phyloP scores from a whole-genome alignment of 2,113 vertebrate genomes.

The Chionis minor region DNA sequence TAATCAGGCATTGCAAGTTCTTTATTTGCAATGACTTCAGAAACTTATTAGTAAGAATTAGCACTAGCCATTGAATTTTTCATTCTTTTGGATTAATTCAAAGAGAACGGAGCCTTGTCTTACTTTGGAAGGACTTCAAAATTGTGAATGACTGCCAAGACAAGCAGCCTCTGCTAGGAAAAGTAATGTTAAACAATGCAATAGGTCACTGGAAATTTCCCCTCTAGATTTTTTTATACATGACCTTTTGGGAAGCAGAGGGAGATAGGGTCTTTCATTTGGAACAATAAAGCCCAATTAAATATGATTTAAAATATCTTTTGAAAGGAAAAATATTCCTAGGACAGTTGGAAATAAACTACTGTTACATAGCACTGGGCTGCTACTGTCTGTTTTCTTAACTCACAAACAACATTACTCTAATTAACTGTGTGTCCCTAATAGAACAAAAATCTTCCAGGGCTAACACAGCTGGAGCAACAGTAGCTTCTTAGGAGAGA shows the following conservation, averaged over 20 bases:
- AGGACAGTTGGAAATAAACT: neutral
- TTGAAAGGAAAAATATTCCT: neutral
- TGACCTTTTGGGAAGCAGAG: neutral
- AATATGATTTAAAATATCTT: neutral
- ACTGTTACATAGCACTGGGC: neutral
- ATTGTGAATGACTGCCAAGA: constrained; percentile 5
- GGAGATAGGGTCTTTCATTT: neutral
- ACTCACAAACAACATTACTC: neutral
- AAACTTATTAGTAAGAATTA: neutral
- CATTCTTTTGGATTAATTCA: neutral
- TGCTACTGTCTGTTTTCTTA: neutral
- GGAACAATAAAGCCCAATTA: neutral
- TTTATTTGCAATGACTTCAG: neutral
- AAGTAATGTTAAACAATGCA: constrained; percentile 50
- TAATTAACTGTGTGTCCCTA: neutral
- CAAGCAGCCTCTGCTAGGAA: constrained; percentile 62
- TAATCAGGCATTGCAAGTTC: neutral
- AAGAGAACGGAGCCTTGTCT: neutral
- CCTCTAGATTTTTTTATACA: neutral
- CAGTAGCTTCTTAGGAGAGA: neutral
- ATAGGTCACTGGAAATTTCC: constrained; percentile 45
- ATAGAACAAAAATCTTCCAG: neutral
- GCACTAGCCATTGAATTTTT: neutral
- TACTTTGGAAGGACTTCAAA: constrained; percentile 41
- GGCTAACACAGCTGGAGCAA: neutral